Base-by-base conservation (phyloP, 1,140 invertebrate species). In the Formica selysi region DNA sequence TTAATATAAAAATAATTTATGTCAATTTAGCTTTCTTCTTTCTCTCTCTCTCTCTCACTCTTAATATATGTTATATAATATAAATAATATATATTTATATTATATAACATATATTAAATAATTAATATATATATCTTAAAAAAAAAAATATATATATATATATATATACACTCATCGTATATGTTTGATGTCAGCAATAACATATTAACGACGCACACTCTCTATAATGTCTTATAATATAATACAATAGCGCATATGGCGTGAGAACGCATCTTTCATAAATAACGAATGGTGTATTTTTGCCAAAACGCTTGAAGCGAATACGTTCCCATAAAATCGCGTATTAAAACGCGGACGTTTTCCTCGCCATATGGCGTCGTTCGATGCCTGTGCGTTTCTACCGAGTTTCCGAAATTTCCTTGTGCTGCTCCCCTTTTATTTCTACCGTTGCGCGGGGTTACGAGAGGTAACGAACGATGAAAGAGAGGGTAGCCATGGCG, bases 391-490 rank as follows among this genome's bases (percentile, higher is more conserved):
- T 61, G 26, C 29, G 36, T 16, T 41, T 74, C 51, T 29, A 54
- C 41, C n/a, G 83, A 73, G 57, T 51, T 57, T 62, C 29, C 16
- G 41, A 44, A 48, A 64, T 81, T 89, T 51, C 16, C 48, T 51
- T 19, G n/a, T 19, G 59, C 38, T 32, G 11, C 57, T 64, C 57
- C 11, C 32, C 51, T 83, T 48, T 48, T 83, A 76, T 89, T 88
- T 86, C 76, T 81, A 19, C 76, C 22, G 32, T 61, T 22, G 36
- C 59, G 10, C 1, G 51, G 48, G 19, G 41, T 54, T 83, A 78
- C 22, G 51, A 22, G 62, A 62, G 22, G 81, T 86, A 90, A 90
- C 86, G 81, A 76, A 90, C 61, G 68, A 32, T 29, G 70, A 74
- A 70, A 61, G 81, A 73, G 44, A 3, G 76, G 73, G n/a, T 64